Percentiles rank a stretch among this genome's conserved stretches.
phyloP scores from a whole-genome alignment of 2,888 invertebrate species.

The Odontocerum albicorne region DNA sequence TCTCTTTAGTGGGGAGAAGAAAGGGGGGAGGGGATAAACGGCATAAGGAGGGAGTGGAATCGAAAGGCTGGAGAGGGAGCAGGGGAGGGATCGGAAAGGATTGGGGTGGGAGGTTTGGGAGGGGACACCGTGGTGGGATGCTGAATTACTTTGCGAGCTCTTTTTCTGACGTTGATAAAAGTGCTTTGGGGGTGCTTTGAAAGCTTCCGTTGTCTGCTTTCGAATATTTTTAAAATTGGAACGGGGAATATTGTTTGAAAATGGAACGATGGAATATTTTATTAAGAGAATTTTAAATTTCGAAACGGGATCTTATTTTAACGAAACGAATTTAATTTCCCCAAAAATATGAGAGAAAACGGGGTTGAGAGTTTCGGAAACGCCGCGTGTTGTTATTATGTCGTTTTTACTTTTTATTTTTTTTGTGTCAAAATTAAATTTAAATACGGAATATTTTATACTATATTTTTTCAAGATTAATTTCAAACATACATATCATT shows the following conservation, averaged over 20 bases:
- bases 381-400: too few relatives aligned
- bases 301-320: not conserved
- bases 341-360: too few relatives aligned
- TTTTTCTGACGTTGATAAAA: conserved; percentile 36
- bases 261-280: conserved; percentile 7
- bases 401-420: too few relatives aligned
- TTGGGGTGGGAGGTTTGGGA: conserved; percentile 14
- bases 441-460: too few relatives aligned
- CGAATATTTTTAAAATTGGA: conserved; percentile 18
- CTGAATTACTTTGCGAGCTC: conserved; percentile 32
- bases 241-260: conserved; percentile 18
- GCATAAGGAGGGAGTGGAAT: conserved; percentile 3
- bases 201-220: conserved; percentile 17
- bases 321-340: not conserved
- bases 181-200: conserved; percentile 22
- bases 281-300: not conserved
- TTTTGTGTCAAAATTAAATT: too few relatives aligned
- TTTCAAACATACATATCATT: too few relatives aligned
- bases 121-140: not conserved
- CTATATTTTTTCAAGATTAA: too few relatives aligned
- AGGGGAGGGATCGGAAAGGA: conserved; percentile 3
- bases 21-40: not conserved
- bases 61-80: conserved; percentile 6
- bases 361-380: too few relatives aligned
- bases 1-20: not conserved